Conservation (phyloP, 1,140 invertebrate genomes). For the Meloidogyne hapla region DNA sequence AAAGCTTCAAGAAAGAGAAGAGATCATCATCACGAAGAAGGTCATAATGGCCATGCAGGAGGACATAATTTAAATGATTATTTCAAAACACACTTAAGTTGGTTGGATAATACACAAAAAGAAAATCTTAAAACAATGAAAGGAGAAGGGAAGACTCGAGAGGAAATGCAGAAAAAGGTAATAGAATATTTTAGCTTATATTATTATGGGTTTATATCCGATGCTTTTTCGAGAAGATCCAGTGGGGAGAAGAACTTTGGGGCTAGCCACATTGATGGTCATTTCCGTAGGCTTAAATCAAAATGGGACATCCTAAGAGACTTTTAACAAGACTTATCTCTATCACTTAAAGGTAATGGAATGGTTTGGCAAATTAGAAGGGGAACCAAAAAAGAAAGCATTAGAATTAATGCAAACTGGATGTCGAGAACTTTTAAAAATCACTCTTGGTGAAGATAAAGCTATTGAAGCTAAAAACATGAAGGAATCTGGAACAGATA, state of each 20-base stretch:
- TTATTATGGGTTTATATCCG: no score
- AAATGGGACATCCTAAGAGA: no score
- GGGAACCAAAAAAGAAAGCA: conserved; percentile 45
- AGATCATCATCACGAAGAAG: conserved; percentile 27
- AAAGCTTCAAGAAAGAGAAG: not conserved
- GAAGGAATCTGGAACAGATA: conserved; percentile 44
- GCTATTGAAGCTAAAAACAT: conserved; percentile 45
- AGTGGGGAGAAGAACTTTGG: no score
- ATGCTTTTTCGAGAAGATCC: no score
- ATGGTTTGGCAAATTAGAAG: conserved; percentile 28
- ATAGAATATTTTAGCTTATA: no score
- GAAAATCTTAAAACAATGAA: conserved; percentile 31
- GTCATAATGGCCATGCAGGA: not conserved
- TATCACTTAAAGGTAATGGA: conserved; percentile 15
- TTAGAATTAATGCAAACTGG: conserved; percentile 36
- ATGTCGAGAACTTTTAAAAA: conserved; percentile 39
- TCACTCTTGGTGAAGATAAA: conserved; percentile 45
- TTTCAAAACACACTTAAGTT: conserved; percentile 45
- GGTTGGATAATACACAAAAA: conserved; percentile 44
- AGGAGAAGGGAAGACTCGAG: conserved; percentile 8
- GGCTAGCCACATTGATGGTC: no score
- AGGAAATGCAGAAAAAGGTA: conserved; percentile 27
- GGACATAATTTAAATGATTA: conserved; percentile 42
- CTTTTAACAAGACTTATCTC: no score
- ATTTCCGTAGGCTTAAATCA: no score